Percentiles rank a stretch among this genome's conserved stretches.
phyloP scores from a whole-genome alignment of 2,888 invertebrate genomes.

The Helobdella robusta region DNA sequence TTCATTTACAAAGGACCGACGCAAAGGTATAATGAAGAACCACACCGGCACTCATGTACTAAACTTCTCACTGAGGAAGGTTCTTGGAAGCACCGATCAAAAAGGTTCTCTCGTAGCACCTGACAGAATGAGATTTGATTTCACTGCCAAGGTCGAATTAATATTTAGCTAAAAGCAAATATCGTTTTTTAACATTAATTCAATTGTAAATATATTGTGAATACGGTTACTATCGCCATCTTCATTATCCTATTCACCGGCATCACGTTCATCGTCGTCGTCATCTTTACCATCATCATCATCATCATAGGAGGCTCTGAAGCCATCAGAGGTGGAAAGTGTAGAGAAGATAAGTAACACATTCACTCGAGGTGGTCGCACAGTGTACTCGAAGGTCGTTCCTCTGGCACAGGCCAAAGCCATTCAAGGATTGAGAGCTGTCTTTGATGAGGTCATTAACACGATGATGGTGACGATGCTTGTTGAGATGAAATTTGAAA shows the following conservation, averaged over 20 bases:
- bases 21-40: slow-evolving; percentile 92
- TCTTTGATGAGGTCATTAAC: slow-evolving; percentile 73
- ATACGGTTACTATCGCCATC: too few species aligned
- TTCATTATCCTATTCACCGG: too few species aligned
- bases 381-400: slow-evolving; percentile 79
- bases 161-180: too few species aligned
- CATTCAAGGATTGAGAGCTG: slow-evolving; percentile 63
- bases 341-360: slow-evolving; percentile 70
- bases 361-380: slow-evolving; percentile 65
- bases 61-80: slow-evolving; percentile 82
- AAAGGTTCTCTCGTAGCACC: slow-evolving; percentile 89
- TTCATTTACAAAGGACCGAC: slow-evolving; percentile 54
- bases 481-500: too few species aligned
- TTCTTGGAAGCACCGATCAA: slow-evolving; percentile 83
- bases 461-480: too few species aligned
- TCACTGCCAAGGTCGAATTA: slow-evolving; percentile 60
- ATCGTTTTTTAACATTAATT: too few species aligned
- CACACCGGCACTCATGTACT: slow-evolving; percentile 95
- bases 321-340: slow-evolving; percentile 72
- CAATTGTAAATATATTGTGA: too few species aligned
- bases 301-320: slow-evolving; percentile 67
- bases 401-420: slow-evolving; percentile 75
- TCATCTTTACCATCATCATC: too few species aligned
- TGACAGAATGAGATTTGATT: slow-evolving; percentile 91
- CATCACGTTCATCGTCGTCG: too few species aligned